Conservation (phyloP, 2,797 vertebrate species). For the Vultur gryphus region DNA sequence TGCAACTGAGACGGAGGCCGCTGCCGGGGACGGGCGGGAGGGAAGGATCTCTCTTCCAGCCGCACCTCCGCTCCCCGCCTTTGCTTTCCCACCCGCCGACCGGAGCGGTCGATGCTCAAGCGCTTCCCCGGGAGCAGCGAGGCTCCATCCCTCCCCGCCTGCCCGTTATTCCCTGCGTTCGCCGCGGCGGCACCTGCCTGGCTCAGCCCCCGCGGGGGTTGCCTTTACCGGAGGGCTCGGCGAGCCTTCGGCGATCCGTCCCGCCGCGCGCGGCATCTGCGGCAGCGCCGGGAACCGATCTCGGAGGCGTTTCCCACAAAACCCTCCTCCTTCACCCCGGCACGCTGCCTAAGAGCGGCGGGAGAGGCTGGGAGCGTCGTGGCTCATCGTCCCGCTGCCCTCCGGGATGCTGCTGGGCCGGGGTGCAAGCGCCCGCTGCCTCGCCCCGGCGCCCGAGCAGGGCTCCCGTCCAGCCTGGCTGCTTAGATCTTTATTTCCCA, state of each 20-base stretch:
- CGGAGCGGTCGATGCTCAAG: background rate
- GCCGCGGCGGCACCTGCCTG: background rate
- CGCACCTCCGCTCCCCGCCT: background rate
- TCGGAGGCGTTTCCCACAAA: background rate
- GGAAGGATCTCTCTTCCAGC: background rate
- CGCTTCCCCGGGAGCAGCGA: background rate
- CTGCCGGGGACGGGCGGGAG: background rate
- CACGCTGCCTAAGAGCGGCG: accelerated
- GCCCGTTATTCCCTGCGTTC: background rate
- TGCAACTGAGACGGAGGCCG: background rate
- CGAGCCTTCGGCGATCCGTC: background rate
- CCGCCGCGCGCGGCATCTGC: accelerated
- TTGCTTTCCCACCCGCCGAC: background rate
- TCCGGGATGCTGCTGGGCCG: background rate
- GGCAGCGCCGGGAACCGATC: accelerated
- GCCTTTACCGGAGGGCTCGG: background rate
- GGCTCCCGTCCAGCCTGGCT: background rate
- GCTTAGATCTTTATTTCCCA: background rate
- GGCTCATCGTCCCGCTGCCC: accelerated
- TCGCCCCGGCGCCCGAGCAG: accelerated
- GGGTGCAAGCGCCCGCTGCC: accelerated
- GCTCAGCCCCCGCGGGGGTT: background rate
- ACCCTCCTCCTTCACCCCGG: accelerated
- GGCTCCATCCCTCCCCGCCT: background rate
- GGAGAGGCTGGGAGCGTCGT: accelerated